A percentile compares a stretch with the other conserved stretches of the same genome.
Conservation (phyloP, 2,113 vertebrate genomes). For the Progne subis region DNA sequence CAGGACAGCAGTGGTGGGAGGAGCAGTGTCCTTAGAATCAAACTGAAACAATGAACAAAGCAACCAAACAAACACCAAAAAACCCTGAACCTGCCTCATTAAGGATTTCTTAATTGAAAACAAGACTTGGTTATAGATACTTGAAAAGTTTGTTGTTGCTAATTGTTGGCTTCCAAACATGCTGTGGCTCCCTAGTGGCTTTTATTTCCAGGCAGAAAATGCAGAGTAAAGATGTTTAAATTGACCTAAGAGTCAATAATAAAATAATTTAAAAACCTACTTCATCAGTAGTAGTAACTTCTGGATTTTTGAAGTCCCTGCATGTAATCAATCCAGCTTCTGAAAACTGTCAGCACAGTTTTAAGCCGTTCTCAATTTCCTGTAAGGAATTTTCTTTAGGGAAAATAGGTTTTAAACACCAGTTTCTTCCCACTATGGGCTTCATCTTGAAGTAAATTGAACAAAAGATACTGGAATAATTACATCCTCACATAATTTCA, state of each 20-base stretch:
- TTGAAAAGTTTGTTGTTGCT: not conserved
- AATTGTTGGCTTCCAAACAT: not conserved
- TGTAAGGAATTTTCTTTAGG: not conserved
- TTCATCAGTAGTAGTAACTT: not conserved
- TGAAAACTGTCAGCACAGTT: not conserved
- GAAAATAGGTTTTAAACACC: not conserved
- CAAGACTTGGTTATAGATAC: not conserved
- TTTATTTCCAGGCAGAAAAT: not conserved
- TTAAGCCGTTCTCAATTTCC: not conserved
- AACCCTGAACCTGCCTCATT: not conserved
- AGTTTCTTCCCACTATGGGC: not conserved
- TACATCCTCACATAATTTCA: not conserved
- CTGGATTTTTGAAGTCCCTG: not conserved
- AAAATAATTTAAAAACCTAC: not conserved
- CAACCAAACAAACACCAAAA: not conserved
- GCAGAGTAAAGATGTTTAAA: not conserved
- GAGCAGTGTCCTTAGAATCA: not conserved
- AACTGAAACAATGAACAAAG: not conserved
- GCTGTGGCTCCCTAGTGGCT: not conserved
- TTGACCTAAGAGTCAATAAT: not conserved
- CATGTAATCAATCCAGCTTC: not conserved
- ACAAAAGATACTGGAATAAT: not conserved
- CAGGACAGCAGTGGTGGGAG: not conserved
- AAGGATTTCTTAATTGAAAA: not conserved
- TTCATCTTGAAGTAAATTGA: not conserved